Evolutionary conservation across 2,113 vertebrate genomes (phyloP), one percentile per base, ranked within the genome.

Genomic region (Trochalopteron elliotii): DNA sequence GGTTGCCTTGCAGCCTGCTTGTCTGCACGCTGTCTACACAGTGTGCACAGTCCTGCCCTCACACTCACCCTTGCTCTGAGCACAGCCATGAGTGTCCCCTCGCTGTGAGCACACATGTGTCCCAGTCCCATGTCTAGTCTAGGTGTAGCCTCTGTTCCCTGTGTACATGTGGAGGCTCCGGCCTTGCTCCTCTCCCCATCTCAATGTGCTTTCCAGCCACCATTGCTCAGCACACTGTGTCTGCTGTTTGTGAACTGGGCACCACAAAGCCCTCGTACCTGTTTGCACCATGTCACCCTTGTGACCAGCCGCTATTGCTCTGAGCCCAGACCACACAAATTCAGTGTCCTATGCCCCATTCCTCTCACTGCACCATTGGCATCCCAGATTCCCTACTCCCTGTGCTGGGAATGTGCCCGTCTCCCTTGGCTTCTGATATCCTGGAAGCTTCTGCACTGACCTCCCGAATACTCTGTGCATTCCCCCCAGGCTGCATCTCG

Each of bases 121-220:
- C 83, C 77, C 11, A 2, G 77, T 87, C 67, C 87, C 7, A 0
- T 12, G 71, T 63, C 87, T 71, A 95, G 95, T 0, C 0, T 45
- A 94, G 95, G 19, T 70, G 80, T 49, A 83, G 89, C 63, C 70
- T 63, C 37, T 72, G 85, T 82, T 71, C 72, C 76, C 69, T 60
- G 6, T 21, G 28, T 79, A 6, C 23, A 1, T 11, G 78, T 82
- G 70, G 57, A 59, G 95, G 79, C 85, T 85, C 85, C 5, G 33
- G 88, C 87, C 95, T 77, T 7, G 64, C 68, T 92, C 82, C 80
- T 82, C 82, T 85, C 35, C 92, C 94, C 94, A 76, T 93, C 71
- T 95, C 14, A 39, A 37, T 95, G 92, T 97, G 96, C 95, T 97
- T 96, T 76, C 85, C 92, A 86, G 94, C 90, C 92, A 65, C 90